Evolutionary conservation across 2,797 vertebrate genomes (phyloP), one percentile per base, ranked within the genome.

Genomic region (Myotis daubentonii): DNA sequence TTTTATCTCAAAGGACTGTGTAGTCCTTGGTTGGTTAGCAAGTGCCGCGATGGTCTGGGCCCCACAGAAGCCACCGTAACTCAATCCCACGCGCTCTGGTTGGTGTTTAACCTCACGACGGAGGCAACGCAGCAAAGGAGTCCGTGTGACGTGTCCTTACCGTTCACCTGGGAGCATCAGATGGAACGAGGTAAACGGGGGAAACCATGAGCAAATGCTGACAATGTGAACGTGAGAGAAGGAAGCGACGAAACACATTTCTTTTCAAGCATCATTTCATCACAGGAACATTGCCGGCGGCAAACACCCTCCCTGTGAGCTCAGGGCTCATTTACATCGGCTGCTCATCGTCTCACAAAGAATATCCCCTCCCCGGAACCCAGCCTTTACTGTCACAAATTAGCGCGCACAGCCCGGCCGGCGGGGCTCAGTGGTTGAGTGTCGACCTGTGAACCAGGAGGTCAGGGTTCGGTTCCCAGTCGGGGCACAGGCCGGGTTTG

Each of bases 241-340:
- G 82, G 78, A 85, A 94, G 82, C 76, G 92, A 33, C 57, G 94
- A 95, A 97, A 85, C 62, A 94, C 65, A 66, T 44, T 85, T 7
- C 51, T 78, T 87, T 79, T 90, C 6, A 94, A 97, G 95, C 94
- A 83, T 62, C 88, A 84, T 94, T 94, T 97, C 96, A 93, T 79
- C 95, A 90, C 44, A 91, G 94, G 82, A 97, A 92, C 94, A 92
- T 75, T 23, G 80, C 57, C 20, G 36, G 19, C 87, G 75, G 71
- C 53, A 96, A 94, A 93, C 81, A 87, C 20, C 60, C n/a, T 66
- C 62, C 36, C 62, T n/a, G 75, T 13, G 91, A 95, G 74, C 96
- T 93, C 72, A 94, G 22, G 33, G 15, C 51, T 65, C 23, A 92
- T 44, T 44, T 44, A 44, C 41, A 10, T 44, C 41, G 41, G 4